These are phyloP conservation scores for Lasioglossum villosulum DNA, from an alignment of 2,888 invertebrate genomes.

Conservation along the genomic window DNA sequence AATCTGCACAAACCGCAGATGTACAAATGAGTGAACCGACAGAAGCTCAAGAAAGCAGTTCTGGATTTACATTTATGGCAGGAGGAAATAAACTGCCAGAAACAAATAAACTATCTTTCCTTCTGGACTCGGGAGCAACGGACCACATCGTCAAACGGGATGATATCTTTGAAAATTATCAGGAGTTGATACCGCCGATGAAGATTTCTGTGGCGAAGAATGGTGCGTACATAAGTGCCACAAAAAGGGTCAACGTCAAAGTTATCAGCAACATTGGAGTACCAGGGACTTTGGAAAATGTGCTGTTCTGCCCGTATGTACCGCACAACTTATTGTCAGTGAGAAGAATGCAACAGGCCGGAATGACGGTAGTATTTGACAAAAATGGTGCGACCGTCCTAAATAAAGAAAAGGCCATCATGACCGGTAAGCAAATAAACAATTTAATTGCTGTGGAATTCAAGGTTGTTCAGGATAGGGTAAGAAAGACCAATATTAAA, in stretches of 20 bases:
- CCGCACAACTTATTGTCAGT: slow-evolving; percentile 16
- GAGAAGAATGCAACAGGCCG: slow-evolving; percentile 4
- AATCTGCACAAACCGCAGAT: not conserved
- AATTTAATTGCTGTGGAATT: slow-evolving; percentile 1
- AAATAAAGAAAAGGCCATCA: not conserved
- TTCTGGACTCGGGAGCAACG: not conserved
- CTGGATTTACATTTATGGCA: not conserved
- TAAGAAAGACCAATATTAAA: not conserved
- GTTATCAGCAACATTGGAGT: not conserved
- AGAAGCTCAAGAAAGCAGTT: not conserved
- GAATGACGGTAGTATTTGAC: not conserved
- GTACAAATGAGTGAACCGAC: not conserved
- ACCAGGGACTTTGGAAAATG: not conserved
- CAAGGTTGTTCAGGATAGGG: not conserved
- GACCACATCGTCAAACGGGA: not conserved
- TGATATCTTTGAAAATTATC: not conserved
- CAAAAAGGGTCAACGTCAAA: not conserved
- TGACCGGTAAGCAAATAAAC: slow-evolving; percentile 17
- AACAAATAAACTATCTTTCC: not conserved
- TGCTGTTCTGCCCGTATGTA: not conserved
- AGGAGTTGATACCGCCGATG: not conserved
- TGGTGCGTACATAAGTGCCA: not conserved
- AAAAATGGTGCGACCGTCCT: not conserved
- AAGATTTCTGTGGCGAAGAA: slow-evolving; percentile 4
- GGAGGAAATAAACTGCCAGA: not conserved